phyloP scores from a whole-genome alignment of 1,140 invertebrate genomes.

The Hycleus cichorii region DNA sequence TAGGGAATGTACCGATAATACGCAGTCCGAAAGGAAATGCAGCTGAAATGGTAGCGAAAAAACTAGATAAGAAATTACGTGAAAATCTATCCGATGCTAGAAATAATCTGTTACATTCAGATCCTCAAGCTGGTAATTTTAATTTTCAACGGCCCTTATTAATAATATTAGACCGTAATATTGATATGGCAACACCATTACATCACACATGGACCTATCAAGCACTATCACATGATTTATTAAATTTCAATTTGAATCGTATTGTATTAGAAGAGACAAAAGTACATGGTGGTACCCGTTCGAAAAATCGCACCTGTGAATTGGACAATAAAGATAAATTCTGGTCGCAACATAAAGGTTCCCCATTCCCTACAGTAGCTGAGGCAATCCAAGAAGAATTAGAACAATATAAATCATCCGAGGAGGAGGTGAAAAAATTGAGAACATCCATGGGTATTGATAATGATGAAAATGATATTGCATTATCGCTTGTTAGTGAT shows the following conservation, averaged over 20 bases:
- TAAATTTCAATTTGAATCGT: conserved; percentile 85
- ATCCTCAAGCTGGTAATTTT: conserved; percentile 66
- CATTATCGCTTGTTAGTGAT: conserved; percentile 78
- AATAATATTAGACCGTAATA: conserved; percentile 87
- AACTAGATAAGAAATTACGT: conserved; percentile 92
- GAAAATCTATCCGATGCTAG: conserved; percentile 95
- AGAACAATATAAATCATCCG: conserved; percentile 86
- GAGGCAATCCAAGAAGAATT: conserved; percentile 98
- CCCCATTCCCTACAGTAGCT: conserved; percentile 94
- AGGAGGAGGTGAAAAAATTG: conserved; percentile 93
- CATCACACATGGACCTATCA: conserved; percentile 99
- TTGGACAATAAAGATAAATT: conserved; percentile 82
- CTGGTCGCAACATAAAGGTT: conserved; percentile 90
- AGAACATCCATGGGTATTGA: conserved; percentile 89
- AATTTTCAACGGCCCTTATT: conserved; percentile 91
- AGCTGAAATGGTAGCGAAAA: conserved; percentile 96
- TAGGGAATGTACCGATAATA: conserved; percentile 90
- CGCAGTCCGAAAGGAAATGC: conserved; percentile 92
- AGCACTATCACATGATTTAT: conserved; percentile 90
- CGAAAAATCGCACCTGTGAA: conserved; percentile 85
- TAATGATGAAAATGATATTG: conserved; percentile 61
- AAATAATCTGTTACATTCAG: conserved; percentile 90
- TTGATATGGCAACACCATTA: conserved; percentile 94
- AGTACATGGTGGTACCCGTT: conserved; percentile 46
- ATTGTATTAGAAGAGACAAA: conserved; percentile 70